phyloP scores from a whole-genome alignment of 2,888 invertebrate genomes.

The Nomada goodeniana region DNA sequence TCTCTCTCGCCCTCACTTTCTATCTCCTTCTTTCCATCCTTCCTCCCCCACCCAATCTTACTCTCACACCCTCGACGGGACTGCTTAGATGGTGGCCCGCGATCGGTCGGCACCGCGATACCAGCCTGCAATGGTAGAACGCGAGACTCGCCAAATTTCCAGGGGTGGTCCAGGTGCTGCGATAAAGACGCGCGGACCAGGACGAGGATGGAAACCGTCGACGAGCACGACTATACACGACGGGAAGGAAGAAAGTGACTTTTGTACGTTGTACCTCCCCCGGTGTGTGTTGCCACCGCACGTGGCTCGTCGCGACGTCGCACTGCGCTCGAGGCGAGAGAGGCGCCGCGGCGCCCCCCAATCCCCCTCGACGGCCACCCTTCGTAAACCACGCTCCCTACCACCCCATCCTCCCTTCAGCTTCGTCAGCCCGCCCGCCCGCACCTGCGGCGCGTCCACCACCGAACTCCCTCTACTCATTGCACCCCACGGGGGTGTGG shows the following conservation, averaged over 20 bases:
- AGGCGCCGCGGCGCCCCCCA: constrained; percentile 79
- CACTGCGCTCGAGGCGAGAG: constrained; percentile 84
- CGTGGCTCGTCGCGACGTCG: constrained; percentile 84
- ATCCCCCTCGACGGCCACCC: constrained; percentile 58
- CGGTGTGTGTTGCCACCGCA: constrained; percentile 79
- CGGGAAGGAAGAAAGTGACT: constrained; percentile 68
- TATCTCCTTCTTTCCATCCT: constrained; percentile 18
- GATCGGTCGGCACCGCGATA: constrained; percentile 27
- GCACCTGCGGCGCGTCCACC: constrained; percentile 66
- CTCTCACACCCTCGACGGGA: constrained; percentile 42
- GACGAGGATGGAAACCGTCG: constrained; percentile 41
- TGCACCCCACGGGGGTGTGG: constrained; percentile 73
- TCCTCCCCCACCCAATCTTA: neutral
- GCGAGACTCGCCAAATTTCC: constrained; percentile 5
- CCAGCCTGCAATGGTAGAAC: constrained; percentile 14
- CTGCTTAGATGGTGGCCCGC: constrained; percentile 33
- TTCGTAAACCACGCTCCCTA: constrained; percentile 57
- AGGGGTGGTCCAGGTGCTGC: neutral
- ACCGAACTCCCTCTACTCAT: constrained; percentile 54
- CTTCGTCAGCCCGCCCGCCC: constrained; percentile 55
- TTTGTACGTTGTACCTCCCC: constrained; percentile 71
- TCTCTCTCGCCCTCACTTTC: constrained; percentile 14
- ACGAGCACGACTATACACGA: constrained; percentile 41
- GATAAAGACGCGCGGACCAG: constrained; percentile 7
- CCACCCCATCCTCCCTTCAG: constrained; percentile 41